A percentile compares a stretch with the other conserved stretches of the same genome.
These are phyloP conservation scores for Danionella dracula DNA, from an alignment of 2,797 vertebrate species.

Conservation along the genomic window DNA sequence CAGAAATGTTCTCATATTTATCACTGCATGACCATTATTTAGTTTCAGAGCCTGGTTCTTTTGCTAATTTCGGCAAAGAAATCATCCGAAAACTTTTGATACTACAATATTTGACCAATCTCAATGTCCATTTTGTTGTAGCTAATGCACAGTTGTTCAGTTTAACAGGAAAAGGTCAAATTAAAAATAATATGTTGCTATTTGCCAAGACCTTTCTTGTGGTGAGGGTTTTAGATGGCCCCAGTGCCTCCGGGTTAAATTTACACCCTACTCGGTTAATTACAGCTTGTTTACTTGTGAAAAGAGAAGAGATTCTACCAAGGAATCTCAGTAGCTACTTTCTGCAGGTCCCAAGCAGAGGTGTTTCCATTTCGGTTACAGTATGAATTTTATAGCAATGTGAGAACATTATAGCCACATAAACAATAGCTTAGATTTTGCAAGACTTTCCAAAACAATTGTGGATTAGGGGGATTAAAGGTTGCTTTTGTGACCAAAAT, in stretches of 20 bases:
- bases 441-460: slow-evolving; percentile 34
- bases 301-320: slow-evolving; percentile 30
- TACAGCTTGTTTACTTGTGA: slow-evolving; percentile 41
- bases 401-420: too few species aligned
- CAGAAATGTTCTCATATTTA: slow-evolving; percentile 14
- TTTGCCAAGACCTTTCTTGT: slow-evolving; percentile 45
- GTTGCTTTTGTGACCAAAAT: not conserved
- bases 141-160: not conserved
- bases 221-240: slow-evolving; percentile 44
- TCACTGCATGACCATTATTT: not conserved
- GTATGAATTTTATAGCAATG: slow-evolving; percentile 40
- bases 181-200: slow-evolving; percentile 47
- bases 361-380: slow-evolving; percentile 29
- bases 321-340: slow-evolving; percentile 26
- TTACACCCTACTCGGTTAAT: slow-evolving; percentile 43
- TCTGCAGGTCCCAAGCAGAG: slow-evolving; percentile 21
- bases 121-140: not conserved
- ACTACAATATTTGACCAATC: slow-evolving; percentile 1
- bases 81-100: not conserved
- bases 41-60: slow-evolving; percentile 4
- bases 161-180: slow-evolving; percentile 41
- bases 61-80: slow-evolving; percentile 2
- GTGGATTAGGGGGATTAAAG: not conserved
- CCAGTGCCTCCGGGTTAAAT: slow-evolving; percentile 42
- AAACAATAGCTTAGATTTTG: slow-evolving; percentile 38